Conservation (phyloP, 1,140 invertebrate genomes). For the Ips nitidus region DNA sequence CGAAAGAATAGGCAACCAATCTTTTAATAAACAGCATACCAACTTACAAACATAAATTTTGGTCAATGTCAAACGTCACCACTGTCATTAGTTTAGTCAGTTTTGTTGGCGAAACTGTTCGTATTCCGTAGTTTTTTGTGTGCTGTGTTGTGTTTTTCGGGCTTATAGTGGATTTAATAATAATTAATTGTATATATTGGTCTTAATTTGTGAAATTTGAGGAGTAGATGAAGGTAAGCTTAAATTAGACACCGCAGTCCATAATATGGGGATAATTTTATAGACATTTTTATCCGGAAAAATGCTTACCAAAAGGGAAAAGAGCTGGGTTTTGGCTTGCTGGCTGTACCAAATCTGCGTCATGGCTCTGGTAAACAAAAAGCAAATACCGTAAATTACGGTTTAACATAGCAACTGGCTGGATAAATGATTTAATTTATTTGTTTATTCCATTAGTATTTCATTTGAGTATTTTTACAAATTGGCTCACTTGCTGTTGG, state of each 20-base stretch:
- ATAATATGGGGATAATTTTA: not conserved
- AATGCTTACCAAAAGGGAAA: slow-evolving; percentile 2
- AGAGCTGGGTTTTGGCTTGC: not conserved
- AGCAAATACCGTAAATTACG: slow-evolving; percentile 5
- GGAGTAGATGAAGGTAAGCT: slow-evolving; percentile 48
- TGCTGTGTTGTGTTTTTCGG: too few species aligned
- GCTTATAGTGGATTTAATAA: too few species aligned
- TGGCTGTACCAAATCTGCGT: slow-evolving; percentile 21
- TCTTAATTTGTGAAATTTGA: slow-evolving; percentile 15
- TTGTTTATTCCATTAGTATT: not conserved
- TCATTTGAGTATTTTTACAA: not conserved
- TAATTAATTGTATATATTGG: too few species aligned
- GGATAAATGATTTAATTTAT: not conserved
- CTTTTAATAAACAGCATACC: too few species aligned
- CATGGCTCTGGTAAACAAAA: slow-evolving; percentile 35
- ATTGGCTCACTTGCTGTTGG: not conserved
- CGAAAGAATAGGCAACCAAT: too few species aligned
- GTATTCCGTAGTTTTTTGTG: too few species aligned
- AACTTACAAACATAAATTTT: too few species aligned
- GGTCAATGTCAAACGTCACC: too few species aligned
- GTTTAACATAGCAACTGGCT: not conserved
- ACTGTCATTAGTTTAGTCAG: too few species aligned
- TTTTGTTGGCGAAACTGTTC: too few species aligned
- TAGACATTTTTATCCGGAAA: slow-evolving; percentile 8
- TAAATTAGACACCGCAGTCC: not conserved